A percentile compares a stretch with the other conserved stretches of the same genome.
phyloP scores from a whole-genome alignment of 2,113 vertebrate genomes.

The Oncorhynchus gorbuscha region DNA sequence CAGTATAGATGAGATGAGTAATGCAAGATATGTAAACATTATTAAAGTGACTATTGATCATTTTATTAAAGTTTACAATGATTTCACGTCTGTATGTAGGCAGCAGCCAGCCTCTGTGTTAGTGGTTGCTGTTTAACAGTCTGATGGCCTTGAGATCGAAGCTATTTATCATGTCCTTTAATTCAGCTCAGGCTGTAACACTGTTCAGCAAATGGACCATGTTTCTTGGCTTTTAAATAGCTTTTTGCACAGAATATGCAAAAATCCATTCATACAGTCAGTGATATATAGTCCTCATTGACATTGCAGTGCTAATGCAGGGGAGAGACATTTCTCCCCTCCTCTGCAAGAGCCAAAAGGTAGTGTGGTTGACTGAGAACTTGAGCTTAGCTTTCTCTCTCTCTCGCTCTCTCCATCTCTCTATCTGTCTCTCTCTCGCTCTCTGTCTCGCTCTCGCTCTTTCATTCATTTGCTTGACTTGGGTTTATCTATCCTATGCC shows the following conservation, averaged over 20 bases:
- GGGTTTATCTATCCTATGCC: background rate
- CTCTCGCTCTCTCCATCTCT: background rate
- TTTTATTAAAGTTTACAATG: too few relatives aligned
- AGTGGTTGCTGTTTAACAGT: too few relatives aligned
- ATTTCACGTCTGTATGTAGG: too few relatives aligned
- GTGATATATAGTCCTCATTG: constrained; percentile 64
- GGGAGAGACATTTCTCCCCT: constrained; percentile 37
- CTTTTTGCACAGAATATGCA: constrained; percentile 41
- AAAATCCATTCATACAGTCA: constrained; percentile 52
- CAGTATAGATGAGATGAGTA: too few relatives aligned
- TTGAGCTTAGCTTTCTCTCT: constrained; percentile 22
- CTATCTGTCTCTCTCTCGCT: too few relatives aligned
- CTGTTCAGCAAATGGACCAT: constrained; percentile 50
- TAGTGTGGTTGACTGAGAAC: constrained; percentile 12
- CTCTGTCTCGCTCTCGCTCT: background rate
- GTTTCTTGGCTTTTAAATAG: constrained; percentile 54
- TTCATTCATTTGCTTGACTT: background rate
- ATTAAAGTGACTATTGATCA: too few relatives aligned
- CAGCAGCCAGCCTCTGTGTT: too few relatives aligned
- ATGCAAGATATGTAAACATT: too few relatives aligned
- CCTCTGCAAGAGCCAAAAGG: constrained; percentile 31
- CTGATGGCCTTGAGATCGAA: too few relatives aligned
- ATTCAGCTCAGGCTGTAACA: constrained; percentile 46
- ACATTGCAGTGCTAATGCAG: constrained; percentile 73
- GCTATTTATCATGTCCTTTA: constrained; percentile 25